Evolutionary conservation across 2,888 invertebrate species (phyloP).

Genomic region (Hecatera dysodea): DNA sequence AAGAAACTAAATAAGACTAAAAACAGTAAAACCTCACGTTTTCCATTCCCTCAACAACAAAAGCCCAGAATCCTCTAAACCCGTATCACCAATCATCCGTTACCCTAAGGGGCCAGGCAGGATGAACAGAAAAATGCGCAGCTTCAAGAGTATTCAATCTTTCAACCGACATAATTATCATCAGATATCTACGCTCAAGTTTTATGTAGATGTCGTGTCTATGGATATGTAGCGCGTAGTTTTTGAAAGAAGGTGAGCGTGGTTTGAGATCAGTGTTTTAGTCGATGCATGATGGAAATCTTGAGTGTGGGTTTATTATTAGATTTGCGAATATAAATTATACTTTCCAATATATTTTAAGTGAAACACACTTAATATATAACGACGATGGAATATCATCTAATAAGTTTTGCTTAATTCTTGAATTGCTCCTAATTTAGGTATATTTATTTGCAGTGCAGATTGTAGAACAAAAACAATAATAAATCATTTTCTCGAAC

Average conservation of each 20-base stretch:
- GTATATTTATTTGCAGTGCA: no score
- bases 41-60: slow-evolving; percentile 8
- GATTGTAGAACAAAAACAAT: no score
- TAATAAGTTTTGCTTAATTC: no score
- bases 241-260: not conserved
- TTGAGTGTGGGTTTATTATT: not conserved
- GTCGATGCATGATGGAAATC: not conserved
- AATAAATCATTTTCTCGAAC: no score
- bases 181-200: slow-evolving; percentile 80
- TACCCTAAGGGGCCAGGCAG: slow-evolving; percentile 35
- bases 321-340: accelerated
- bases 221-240: slow-evolving; percentile 66
- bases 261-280: not conserved
- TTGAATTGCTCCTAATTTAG: no score
- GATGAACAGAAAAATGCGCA: slow-evolving; percentile 73
- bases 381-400: no score
- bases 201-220: slow-evolving; percentile 43
- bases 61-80: slow-evolving; percentile 17
- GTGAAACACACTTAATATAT: no score
- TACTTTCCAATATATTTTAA: no score
- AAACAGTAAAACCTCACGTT: not conserved
- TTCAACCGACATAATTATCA: slow-evolving; percentile 87
- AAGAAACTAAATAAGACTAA: not conserved
- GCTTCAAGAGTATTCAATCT: slow-evolving; percentile 84
- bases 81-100: slow-evolving; percentile 63